phyloP scores from a whole-genome alignment of 2,888 invertebrate genomes.

The Drosophila histrio region DNA sequence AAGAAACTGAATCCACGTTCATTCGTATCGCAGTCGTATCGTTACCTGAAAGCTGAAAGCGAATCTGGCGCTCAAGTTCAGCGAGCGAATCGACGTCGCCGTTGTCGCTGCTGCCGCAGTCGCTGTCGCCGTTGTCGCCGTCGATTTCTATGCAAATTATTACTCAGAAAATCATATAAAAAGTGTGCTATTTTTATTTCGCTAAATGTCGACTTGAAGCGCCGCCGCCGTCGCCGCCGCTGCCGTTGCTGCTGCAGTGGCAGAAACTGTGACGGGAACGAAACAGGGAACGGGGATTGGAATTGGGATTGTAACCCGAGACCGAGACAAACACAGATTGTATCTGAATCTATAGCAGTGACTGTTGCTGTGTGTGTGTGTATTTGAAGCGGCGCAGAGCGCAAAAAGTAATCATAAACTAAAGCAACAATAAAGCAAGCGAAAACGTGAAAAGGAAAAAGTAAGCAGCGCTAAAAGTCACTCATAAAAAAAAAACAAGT shows the following conservation, averaged over 20 bases:
- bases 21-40: constrained; percentile 22
- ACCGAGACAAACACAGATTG: constrained; percentile 68
- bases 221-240: constrained; percentile 43
- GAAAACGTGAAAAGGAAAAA: constrained; percentile 54
- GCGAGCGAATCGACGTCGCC: constrained; percentile 57
- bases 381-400: constrained; percentile 48
- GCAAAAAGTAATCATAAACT: constrained; percentile 72
- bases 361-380: constrained; percentile 40
- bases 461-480: constrained; percentile 48
- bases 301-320: constrained; percentile 51
- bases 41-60: constrained; percentile 60
- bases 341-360: constrained; percentile 67
- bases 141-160: constrained; percentile 78
- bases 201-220: constrained; percentile 75
- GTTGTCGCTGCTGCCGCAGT: constrained; percentile 18
- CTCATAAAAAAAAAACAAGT: constrained; percentile 36
- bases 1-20: constrained; percentile 43
- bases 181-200: constrained; percentile 77
- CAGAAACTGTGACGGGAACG: constrained; percentile 56
- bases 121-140: constrained; percentile 28
- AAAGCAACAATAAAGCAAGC: constrained; percentile 55
- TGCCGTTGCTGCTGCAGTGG: constrained; percentile 50
- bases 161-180: constrained; percentile 72
- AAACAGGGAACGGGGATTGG: constrained; percentile 14
- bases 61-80: constrained; percentile 77